A percentile compares a stretch with the other conserved stretches of the same genome.
phyloP scores from a whole-genome alignment of 1,140 invertebrate genomes.

The Dendroctonus ponderosae region DNA sequence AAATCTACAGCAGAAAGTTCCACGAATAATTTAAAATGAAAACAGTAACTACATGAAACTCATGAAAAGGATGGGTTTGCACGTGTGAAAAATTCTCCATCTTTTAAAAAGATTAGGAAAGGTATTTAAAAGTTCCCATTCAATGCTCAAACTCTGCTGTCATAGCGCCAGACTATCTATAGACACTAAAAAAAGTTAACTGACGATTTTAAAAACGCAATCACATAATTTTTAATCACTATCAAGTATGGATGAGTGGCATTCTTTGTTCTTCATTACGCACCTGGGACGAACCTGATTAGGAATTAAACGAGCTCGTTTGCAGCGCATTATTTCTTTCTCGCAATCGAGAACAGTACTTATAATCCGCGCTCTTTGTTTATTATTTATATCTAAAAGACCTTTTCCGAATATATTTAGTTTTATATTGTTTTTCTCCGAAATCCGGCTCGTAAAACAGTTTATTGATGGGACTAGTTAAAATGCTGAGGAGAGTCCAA shows the following conservation, averaged over 20 bases:
- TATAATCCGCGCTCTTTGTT: conserved; percentile 13
- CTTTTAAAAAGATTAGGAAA: neutral
- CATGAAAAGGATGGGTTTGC: too few species aligned
- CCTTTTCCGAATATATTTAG: conserved; percentile 11
- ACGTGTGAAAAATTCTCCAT: too few species aligned
- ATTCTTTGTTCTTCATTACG: conserved; percentile 29
- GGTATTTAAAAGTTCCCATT: neutral
- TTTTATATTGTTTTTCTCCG: conserved; percentile 6
- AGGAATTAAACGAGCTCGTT: conserved; percentile 30
- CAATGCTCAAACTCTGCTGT: too few species aligned
- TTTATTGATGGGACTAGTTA: too few species aligned
- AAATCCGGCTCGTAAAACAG: neutral
- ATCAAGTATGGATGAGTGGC: conserved; percentile 28
- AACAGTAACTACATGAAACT: too few species aligned
- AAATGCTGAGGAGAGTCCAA: too few species aligned
- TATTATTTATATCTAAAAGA: conserved; percentile 14
- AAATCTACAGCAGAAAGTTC: too few species aligned
- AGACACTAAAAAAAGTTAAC: conserved; percentile 4
- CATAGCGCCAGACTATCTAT: conserved; percentile 2
- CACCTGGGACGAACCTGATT: conserved; percentile 29
- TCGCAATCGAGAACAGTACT: conserved; percentile 6
- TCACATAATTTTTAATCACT: conserved; percentile 30
- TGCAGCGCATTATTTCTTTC: conserved; percentile 18
- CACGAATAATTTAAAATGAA: too few species aligned
- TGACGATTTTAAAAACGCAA: conserved; percentile 25